Conservation (phyloP, 1,140 invertebrate genomes). For the Chrysomallon squamiferum region DNA sequence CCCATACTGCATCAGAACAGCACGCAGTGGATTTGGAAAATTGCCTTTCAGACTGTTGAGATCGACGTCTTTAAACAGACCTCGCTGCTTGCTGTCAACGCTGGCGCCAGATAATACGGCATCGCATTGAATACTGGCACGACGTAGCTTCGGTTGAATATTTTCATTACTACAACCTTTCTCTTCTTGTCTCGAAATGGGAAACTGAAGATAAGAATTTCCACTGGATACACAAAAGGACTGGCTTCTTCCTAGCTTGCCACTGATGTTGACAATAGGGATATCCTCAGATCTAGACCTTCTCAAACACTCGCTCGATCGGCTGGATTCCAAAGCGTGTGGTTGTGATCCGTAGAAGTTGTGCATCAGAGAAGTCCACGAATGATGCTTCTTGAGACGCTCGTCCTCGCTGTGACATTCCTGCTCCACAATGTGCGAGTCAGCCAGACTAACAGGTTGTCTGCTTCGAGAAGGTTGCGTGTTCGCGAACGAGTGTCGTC, state of each 20-base stretch:
- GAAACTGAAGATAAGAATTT: no score
- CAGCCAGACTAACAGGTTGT: background rate
- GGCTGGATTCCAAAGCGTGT: no score
- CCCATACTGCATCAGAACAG: background rate
- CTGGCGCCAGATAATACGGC: background rate
- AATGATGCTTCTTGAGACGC: background rate
- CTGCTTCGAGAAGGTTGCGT: background rate
- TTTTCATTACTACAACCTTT: background rate
- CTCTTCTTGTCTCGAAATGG: no score
- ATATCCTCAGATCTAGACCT: no score
- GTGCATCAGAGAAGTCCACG: no score
- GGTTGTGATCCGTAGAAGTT: no score
- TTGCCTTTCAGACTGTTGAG: background rate
- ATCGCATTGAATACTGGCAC: constrained; percentile 2
- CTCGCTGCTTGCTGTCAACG: background rate
- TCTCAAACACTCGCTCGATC: no score
- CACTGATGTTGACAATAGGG: no score
- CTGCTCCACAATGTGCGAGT: background rate
- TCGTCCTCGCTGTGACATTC: background rate
- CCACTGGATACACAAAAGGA: no score
- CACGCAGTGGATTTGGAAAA: background rate
- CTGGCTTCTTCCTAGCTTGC: no score
- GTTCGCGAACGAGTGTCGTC: background rate
- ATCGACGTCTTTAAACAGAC: constrained; percentile 1
- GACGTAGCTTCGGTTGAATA: background rate